Base-by-base conservation (phyloP, 1,140 invertebrate genomes). In the Scaptomyza montana region DNA sequence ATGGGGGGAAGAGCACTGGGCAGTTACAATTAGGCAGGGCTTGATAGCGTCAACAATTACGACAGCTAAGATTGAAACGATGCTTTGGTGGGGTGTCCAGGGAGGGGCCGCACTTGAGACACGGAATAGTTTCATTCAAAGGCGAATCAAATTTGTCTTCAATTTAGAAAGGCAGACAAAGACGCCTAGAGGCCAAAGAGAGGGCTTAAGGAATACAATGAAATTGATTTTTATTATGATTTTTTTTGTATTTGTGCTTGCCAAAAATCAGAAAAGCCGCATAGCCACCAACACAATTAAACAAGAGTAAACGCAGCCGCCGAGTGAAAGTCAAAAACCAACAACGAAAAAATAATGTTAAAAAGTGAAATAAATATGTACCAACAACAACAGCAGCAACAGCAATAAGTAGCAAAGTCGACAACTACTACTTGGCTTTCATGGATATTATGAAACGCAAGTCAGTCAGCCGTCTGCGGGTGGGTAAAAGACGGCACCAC, bases 361-460 rank as follows among this genome's bases (percentile, higher is more conserved):
- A 62, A 72, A 73, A 73, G 64, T 68, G 65, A 74, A 74, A 69
- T 45, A 68, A 59, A 67, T 41, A 12, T 12, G 21, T 25, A 3
- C 0, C 21, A 53, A 21, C 63, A 66, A 56, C 55, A 69, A 57
- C 12, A 66, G 16, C 45, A 41, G 41, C 25, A 66, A 28, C 45
- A 41, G 41, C 25, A 49, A 39, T 13, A 49, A 45, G 28, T 16
- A 19, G 2, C 49, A 30, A 21, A 47, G 28, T 12, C 53, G 62
- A 51, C 68, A 61, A 41, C 46, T 64, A 51, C 68, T 67, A 46
- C 46, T 64, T 57, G 66, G 72, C 72, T 70, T 74, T 74, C 66
- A 61, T 64, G 66, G 66, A 21, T 71, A 72, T 75, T 75, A 75
- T 75, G 73, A 75, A 75, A 75, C 73, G 60, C 61, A 59, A 75